Evolutionary conservation across 2,113 vertebrate genomes (phyloP).

Genomic region (Rhagologus leucostigma): DNA sequence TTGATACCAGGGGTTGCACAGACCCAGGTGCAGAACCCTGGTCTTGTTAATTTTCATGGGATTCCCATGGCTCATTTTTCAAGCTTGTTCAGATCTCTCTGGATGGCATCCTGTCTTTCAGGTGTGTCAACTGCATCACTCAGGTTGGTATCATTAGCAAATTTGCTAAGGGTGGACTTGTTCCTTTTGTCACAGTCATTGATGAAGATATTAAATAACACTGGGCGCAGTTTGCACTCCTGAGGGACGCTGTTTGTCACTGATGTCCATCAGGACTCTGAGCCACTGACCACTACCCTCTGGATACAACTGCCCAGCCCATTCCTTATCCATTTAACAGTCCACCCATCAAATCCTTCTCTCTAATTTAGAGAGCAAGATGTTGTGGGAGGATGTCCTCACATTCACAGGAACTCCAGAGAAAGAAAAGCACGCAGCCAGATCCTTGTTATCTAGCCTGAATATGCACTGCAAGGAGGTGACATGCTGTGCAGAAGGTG

Average conservation of each 20-base stretch:
- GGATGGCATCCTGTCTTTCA: background rate
- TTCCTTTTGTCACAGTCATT: background rate
- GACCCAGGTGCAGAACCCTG: background rate
- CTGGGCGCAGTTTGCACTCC: rapidly evolving
- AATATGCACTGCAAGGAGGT: background rate
- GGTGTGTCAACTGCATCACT: background rate
- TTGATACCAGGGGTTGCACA: background rate
- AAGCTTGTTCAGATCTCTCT: background rate
- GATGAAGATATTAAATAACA: background rate
- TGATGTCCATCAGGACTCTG: background rate
- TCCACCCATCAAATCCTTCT: background rate
- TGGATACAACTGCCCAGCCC: no score
- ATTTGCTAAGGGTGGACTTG: background rate
- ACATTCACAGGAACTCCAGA: background rate
- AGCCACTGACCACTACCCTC: background rate
- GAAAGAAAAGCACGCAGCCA: background rate
- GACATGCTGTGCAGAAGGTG: background rate
- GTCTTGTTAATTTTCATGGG: background rate
- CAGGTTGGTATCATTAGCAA: background rate
- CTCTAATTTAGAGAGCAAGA: background rate
- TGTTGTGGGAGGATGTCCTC: background rate
- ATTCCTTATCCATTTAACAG: background rate
- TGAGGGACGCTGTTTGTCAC: no score
- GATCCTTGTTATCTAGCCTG: background rate
- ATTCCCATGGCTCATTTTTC: background rate